phyloP scores from a whole-genome alignment of 92 coral and sea anemone genomes.

The Parazoanthus atlanticus region DNA sequence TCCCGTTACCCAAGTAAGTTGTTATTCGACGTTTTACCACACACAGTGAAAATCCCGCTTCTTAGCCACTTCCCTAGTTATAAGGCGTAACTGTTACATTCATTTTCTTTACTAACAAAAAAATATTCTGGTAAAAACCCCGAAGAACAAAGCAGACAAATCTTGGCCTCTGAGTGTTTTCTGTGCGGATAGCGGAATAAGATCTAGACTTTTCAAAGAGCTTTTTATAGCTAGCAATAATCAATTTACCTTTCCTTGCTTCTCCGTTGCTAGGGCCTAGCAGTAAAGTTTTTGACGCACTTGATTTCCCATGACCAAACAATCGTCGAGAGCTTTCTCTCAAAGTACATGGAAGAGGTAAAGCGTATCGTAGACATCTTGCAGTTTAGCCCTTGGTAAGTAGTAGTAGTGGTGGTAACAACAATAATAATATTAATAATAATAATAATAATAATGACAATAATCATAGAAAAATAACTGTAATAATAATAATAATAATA shows the following conservation, averaged over 20 bases:
- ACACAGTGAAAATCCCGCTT: neutral
- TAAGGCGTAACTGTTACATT: no score
- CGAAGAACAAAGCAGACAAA: no score
- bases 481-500: no score
- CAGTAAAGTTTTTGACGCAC: slow-evolving; percentile 13
- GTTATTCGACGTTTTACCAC: neutral
- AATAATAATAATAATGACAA: no score
- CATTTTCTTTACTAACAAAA: no score
- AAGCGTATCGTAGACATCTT: neutral
- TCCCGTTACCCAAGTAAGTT: neutral
- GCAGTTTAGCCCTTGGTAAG: slow-evolving; percentile 28
- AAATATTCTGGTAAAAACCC: no score
- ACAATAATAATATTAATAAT: neutral
- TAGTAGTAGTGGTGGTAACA: neutral
- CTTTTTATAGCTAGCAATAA: no score
- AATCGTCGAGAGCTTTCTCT: neutral
- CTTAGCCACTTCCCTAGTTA: no score
- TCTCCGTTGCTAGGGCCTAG: slow-evolving; percentile 9
- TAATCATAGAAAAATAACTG: no score
- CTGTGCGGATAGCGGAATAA: no score
- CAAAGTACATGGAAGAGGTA: neutral
- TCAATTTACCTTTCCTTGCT: slow-evolving; percentile 2
- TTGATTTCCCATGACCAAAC: neutral
- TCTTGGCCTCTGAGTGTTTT: no score
- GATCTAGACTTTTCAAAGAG: neutral